Evolutionary conservation across 2,113 vertebrate genomes (phyloP), one percentile per base, ranked within the genome.

Genomic region (Cynocephalus volans): DNA sequence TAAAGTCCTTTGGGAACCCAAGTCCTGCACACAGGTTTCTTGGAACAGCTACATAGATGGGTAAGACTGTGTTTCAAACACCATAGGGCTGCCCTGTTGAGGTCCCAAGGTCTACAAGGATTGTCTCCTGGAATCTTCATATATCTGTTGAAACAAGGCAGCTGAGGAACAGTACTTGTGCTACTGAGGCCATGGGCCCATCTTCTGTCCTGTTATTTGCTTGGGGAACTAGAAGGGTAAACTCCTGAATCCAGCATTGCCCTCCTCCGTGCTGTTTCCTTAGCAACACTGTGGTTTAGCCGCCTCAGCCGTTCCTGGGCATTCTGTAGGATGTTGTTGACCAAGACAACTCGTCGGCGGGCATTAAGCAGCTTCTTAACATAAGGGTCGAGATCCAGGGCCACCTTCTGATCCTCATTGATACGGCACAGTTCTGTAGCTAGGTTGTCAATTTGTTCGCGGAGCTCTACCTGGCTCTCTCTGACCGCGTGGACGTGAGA

Each of bases 311-410:
- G 98, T 83, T 99, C 99, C 99, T 99, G 99, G 13, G 99, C 99
- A 13, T 99, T 99, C 98, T 99, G 99, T 76, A 99, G 98, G 90
- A 99, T 99, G 97, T 99, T 99, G 98, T 99, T 99, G 23, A 99
- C 99, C 62, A 99, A 98, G 91, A 99, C 99, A 0, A 99, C 99
- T 52, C 99, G 98, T 1, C 99, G 99, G 64, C 99, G 99, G 1
- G 99, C 99, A 26, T 99, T 99, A 62, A 99, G 99, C 83, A 99
- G 99, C 96, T 99, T 99, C 98, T 99, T 99, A 19, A 99, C 99
- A 10, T 99, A 99, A 1, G 99, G 99, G 21, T 99, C 99, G 23
- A 99, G 98, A 70, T 99, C 99, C 8, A 99, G 98, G 0, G 99
- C 99, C 87, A 99, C 99, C 87, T 99, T 99, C 98, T 99, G 99